Evolutionary conservation across 2,113 vertebrate species (phyloP), one percentile per base, ranked within the genome.

Genomic region (Forbesichthys papilliferus): DNA sequence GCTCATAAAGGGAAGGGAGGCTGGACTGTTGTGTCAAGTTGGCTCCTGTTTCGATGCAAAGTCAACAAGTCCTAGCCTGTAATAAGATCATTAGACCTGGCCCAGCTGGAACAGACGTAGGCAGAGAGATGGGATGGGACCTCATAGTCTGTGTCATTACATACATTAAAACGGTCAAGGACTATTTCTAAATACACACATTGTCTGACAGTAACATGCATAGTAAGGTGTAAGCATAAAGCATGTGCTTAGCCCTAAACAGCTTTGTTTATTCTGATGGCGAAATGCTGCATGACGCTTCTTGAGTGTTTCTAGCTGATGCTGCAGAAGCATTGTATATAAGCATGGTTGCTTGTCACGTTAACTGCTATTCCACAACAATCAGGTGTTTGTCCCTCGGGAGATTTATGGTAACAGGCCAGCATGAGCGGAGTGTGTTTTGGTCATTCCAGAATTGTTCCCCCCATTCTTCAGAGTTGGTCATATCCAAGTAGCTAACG

Each of bases 31-130:
- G 75, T 87, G 76, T 87, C 79, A 84, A 77, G 74, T 75, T 75
- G 78, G 80, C 73, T 89, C 69, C 68, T 82, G 71, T 74, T 81
- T 82, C 76, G 87, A 84, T 74, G 75, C 74, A 75, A 73, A 85
- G 74, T 90, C 84, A 89, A 90, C 91, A 92, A 81, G 88, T 90
- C 77, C 76, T 75, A 73, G 81, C 85, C 82, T 90, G 91, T 92
- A 91, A 90, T 90, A 90, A 89, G 82, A 90, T 92, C 87, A 91
- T 91, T 87, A 88, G 68, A 60, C 75, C 73, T 80, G 71, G 64
- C 84, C 64, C 49, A 82, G 55, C 62, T 64, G 77, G 79, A 3
- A 16, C 72, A 75, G 76, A 69, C 57, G 46, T 76, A 70, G 65
- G 52, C 11, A 56, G 49, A 75, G 61, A 75, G 68, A 71, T 74